A percentile compares a stretch with the other conserved stretches of the same genome.
These are phyloP conservation scores for Botia almorhae DNA, from an alignment of 2,797 vertebrate genomes.

Conservation along the genomic window DNA sequence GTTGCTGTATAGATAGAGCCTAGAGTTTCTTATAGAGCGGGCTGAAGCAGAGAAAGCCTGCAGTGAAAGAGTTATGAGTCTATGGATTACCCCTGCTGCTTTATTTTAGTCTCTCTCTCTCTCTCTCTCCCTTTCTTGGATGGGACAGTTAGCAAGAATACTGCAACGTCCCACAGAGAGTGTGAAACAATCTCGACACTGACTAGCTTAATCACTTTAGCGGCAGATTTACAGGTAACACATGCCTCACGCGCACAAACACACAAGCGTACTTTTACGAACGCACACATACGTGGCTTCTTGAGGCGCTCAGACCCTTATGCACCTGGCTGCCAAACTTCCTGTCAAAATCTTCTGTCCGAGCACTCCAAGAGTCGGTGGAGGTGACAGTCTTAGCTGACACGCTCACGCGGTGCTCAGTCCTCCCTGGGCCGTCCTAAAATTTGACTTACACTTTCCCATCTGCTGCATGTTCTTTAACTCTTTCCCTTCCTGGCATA, in stretches of 20 bases:
- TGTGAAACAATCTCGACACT: conserved; percentile 33
- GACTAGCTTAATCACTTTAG: neutral
- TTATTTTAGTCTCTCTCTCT: conserved; percentile 1
- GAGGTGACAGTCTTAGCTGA: conserved; percentile 49
- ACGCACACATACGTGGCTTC: neutral
- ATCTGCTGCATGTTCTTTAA: conserved; percentile 61
- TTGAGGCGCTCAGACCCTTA: conserved; percentile 1
- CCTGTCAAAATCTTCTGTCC: conserved; percentile 56
- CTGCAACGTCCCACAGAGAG: conserved; percentile 33
- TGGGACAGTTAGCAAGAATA: conserved; percentile 34
- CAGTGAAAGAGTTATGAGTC: conserved; percentile 50
- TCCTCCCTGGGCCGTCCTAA: conserved; percentile 53
- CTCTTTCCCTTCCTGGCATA: conserved; percentile 43
- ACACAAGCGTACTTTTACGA: conserved; percentile 5
- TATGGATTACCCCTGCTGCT: conserved; percentile 23
- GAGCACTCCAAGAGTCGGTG: conserved; percentile 13
- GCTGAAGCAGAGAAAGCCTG: conserved; percentile 44
- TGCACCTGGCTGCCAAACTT: conserved; percentile 48
- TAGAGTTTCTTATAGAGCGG: neutral
- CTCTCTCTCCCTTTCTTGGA: neutral
- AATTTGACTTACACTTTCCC: conserved; percentile 57
- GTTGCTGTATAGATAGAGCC: neutral
- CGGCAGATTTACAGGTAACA: conserved; percentile 6
- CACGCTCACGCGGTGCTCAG: conserved; percentile 12
- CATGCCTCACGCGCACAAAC: conserved; percentile 1